Evolutionary conservation across 1,140 invertebrate species (phyloP).

Genomic region (Anoplophora glabripennis): DNA sequence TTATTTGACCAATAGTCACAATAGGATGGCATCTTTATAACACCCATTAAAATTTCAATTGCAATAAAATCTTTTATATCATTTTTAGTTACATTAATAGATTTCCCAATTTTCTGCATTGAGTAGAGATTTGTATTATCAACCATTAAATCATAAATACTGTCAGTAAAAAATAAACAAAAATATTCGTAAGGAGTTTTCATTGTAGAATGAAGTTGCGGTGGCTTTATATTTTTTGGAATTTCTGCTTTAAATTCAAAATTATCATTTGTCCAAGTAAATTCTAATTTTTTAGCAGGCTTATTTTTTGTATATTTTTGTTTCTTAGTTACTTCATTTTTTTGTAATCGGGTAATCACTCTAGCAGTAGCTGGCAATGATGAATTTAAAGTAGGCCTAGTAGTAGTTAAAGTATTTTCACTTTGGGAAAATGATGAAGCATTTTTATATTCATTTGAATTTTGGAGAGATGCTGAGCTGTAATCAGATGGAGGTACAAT

Average conservation of each 20-base stretch:
- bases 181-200: not conserved
- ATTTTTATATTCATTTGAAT: not conserved
- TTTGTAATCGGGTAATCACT: too few species aligned
- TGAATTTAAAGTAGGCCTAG: too few species aligned
- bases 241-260: too few species aligned
- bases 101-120: conserved; percentile 3
- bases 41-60: conserved; percentile 26
- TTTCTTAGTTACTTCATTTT: not conserved
- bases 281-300: too few species aligned
- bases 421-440: too few species aligned
- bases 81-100: not conserved
- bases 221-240: too few species aligned
- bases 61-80: conserved; percentile 4
- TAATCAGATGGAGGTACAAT: too few species aligned
- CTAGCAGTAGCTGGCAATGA: too few species aligned
- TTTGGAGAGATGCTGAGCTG: too few species aligned
- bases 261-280: too few species aligned
- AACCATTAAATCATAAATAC: not conserved
- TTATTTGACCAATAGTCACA: conserved; percentile 21
- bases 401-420: too few species aligned
- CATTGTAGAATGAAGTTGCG: too few species aligned
- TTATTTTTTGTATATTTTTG: not conserved
- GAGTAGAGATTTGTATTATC: conserved; percentile 7
- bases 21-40: conserved; percentile 29
- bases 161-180: not conserved